Evolutionary conservation across 2,113 vertebrate species (phyloP).

Genomic region (Xenopus borealis): DNA sequence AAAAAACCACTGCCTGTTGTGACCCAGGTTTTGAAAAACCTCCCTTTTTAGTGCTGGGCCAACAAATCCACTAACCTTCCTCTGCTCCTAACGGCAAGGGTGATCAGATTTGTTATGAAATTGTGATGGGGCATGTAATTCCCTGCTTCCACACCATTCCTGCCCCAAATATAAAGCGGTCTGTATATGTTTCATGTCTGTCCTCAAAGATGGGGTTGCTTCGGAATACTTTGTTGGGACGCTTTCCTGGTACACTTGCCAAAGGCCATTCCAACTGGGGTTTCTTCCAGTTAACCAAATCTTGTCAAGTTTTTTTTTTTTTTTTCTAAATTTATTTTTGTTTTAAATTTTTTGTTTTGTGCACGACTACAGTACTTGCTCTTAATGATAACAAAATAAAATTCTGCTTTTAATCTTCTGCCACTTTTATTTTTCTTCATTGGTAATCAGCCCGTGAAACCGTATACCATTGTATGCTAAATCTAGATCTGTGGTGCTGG

Average conservation of each 20-base stretch:
- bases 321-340: background rate
- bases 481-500: no score
- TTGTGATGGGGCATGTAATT: background rate
- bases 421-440: background rate
- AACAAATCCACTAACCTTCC: background rate
- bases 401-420: slow-evolving; percentile 42
- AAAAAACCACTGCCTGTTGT: slow-evolving; percentile 32
- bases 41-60: background rate
- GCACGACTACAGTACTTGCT: slow-evolving; percentile 46
- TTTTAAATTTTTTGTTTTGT: slow-evolving; percentile 28
- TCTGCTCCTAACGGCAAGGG: background rate
- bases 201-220: slow-evolving; percentile 29
- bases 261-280: slow-evolving; percentile 27
- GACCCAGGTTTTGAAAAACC: background rate
- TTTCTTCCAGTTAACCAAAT: slow-evolving; percentile 36
- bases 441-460: no score
- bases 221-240: slow-evolving; percentile 31
- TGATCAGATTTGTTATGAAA: background rate
- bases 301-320: slow-evolving; percentile 19
- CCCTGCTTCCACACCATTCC: background rate
- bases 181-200: slow-evolving; percentile 23
- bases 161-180: slow-evolving; percentile 8
- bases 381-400: slow-evolving; percentile 44
- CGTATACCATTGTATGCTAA: no score
- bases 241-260: slow-evolving; percentile 11